phyloP scores from a whole-genome alignment of 1,140 invertebrate genomes.

The Hycleus phaleratus region DNA sequence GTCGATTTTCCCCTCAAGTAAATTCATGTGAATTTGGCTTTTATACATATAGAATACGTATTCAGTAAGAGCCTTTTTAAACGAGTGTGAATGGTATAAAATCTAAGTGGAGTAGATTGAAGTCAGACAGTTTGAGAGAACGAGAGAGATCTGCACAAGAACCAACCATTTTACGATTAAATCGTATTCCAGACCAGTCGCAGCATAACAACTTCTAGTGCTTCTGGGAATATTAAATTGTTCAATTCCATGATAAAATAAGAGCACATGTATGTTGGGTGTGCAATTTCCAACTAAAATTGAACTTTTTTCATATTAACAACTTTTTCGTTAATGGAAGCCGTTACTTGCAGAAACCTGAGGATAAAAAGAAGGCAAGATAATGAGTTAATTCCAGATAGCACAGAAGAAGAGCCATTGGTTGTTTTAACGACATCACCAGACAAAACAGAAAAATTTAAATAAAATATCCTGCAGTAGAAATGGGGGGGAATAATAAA shows the following conservation, averaged over 20 bases:
- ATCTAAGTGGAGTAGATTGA: slow-evolving; percentile 18
- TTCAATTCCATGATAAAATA: slow-evolving; percentile 25
- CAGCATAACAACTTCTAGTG: slow-evolving; percentile 26
- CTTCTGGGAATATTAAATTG: slow-evolving; percentile 27
- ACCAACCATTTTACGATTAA: slow-evolving; percentile 25
- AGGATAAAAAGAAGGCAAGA: neutral
- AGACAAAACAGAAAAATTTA: slow-evolving; percentile 7
- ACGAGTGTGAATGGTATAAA: slow-evolving; percentile 19
- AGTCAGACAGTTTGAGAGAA: slow-evolving; percentile 23
- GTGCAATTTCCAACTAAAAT: neutral
- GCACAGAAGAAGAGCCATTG: slow-evolving; percentile 6
- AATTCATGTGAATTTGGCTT: no score
- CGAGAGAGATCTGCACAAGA: slow-evolving; percentile 26
- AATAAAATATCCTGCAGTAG: neutral
- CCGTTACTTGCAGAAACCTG: neutral
- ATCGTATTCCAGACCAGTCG: slow-evolving; percentile 26
- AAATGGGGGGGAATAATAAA: neutral
- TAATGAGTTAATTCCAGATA: slow-evolving; percentile 12
- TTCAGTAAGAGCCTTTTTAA: slow-evolving; percentile 1
- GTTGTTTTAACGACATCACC: slow-evolving; percentile 1
- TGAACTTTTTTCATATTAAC: neutral
- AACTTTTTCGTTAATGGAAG: neutral
- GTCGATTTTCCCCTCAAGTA: no score
- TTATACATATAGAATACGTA: no score
- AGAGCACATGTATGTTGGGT: neutral